Conservation (phyloP, 2,888 invertebrate genomes). For the Liopterus haemorrhoidalis region DNA sequence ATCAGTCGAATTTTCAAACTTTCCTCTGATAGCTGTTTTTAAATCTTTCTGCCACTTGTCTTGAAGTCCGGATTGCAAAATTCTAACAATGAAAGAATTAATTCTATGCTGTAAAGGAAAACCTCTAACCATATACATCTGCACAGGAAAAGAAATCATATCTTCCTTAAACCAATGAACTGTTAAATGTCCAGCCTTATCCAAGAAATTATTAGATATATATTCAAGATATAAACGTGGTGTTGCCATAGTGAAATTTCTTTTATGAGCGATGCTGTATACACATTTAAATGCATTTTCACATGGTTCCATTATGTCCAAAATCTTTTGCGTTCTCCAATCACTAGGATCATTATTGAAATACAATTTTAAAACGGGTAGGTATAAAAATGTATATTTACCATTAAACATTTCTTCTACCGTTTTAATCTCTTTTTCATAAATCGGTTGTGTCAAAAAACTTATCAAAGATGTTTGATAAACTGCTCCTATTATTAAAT, state of each 20-base stretch:
- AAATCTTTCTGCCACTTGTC: constrained; percentile 10
- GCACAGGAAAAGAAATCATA: constrained; percentile 6
- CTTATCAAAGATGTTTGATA: constrained; percentile 30
- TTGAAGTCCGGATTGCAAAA: constrained; percentile 8
- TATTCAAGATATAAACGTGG: constrained; percentile 10
- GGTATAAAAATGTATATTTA: constrained; percentile 18
- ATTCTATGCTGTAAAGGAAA: constrained; percentile 13
- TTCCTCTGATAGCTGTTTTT: constrained; percentile 6
- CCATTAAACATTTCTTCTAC: constrained; percentile 23
- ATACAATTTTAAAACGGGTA: constrained; percentile 18
- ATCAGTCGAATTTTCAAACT: not conserved
- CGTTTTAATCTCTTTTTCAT: constrained; percentile 24
- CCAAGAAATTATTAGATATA: constrained; percentile 5
- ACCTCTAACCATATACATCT: constrained; percentile 11
- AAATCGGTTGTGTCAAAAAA: constrained; percentile 27
- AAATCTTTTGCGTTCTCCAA: no score
- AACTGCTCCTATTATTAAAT: constrained; percentile 23
- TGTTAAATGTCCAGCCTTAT: constrained; percentile 3
- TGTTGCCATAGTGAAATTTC: constrained; percentile 30
- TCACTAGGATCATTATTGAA: constrained; percentile 11
- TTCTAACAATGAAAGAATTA: constrained; percentile 6
- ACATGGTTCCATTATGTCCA: no score
- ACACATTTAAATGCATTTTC: constrained; percentile 32
- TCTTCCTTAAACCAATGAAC: constrained; percentile 9
- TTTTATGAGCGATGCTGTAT: constrained; percentile 29